These are phyloP conservation scores for Agonum fuliginosum DNA, from an alignment of 2,888 invertebrate genomes.

Conservation along the genomic window DNA sequence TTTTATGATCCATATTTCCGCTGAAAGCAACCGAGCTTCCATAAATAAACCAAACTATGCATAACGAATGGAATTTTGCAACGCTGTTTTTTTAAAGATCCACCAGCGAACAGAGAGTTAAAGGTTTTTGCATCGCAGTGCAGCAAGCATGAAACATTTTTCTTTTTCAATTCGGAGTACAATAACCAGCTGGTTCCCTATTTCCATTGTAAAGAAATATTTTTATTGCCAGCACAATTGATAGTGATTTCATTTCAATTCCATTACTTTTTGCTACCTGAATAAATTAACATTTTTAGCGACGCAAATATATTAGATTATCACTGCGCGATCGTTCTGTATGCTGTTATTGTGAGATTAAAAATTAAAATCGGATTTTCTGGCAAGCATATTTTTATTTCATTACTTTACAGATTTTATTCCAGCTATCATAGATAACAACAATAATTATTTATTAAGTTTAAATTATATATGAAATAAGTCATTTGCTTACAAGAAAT, in stretches of 20 bases:
- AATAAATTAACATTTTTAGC: conserved; percentile 6
- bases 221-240: conserved; percentile 29
- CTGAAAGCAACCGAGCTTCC: conserved; percentile 42
- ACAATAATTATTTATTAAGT: no score
- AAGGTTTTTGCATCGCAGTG: conserved; percentile 15
- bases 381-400: no score
- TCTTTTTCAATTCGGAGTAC: conserved; percentile 26
- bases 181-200: conserved; percentile 24
- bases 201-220: conserved; percentile 14
- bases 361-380: conserved; percentile 17
- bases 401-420: no score
- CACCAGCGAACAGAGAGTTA: conserved; percentile 12
- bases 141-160: conserved; percentile 35
- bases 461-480: no score
- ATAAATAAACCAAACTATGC: conserved; percentile 58
- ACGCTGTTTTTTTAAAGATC: conserved; percentile 44
- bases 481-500: no score
- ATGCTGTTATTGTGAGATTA: neutral
- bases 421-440: no score
- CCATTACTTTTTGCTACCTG: conserved; percentile 5
- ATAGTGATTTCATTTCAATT: conserved; percentile 16
- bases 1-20: conserved; percentile 57
- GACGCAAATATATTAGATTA: neutral
- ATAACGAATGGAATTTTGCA: conserved; percentile 54
- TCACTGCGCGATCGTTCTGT: neutral